A percentile compares a stretch with the other conserved stretches of the same genome.
phyloP scores from a whole-genome alignment of 2,113 vertebrate species.

The Apodemus sylvaticus region DNA sequence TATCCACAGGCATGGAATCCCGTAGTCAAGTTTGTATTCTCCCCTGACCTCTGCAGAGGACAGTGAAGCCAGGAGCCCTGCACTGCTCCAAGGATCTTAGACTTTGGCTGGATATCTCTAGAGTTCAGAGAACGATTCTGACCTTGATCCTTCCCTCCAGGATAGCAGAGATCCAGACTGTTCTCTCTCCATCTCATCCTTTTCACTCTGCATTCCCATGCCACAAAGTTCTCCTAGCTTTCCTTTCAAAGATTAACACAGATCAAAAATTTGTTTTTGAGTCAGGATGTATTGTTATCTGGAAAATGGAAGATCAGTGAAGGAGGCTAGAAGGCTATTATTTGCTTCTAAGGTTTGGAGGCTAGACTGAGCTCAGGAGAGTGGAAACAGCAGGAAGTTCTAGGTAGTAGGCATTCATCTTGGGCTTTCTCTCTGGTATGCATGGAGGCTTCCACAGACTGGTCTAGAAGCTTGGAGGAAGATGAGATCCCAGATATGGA shows the following conservation, averaged over 20 bases:
- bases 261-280: constrained; percentile 55
- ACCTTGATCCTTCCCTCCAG: neutral
- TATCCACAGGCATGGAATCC: neutral
- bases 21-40: neutral
- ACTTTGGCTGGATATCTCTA: neutral
- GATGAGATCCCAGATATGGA: neutral
- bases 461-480: constrained; percentile 42
- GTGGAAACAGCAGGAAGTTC: neutral
- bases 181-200: neutral
- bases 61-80: neutral
- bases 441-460: neutral
- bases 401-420: neutral
- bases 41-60: neutral
- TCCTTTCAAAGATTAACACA: constrained; percentile 53
- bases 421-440: neutral
- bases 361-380: neutral
- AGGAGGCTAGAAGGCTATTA: neutral
- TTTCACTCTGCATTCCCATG: neutral
- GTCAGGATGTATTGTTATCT: constrained; percentile 43
- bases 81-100: neutral
- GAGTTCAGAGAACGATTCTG: neutral
- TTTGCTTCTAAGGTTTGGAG: neutral
- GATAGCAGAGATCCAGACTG: neutral
- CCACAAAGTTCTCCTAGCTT: constrained; percentile 10
- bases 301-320: constrained; percentile 41